Conservation (phyloP, 2,113 vertebrate genomes). For the Sigmodon hispidus region DNA sequence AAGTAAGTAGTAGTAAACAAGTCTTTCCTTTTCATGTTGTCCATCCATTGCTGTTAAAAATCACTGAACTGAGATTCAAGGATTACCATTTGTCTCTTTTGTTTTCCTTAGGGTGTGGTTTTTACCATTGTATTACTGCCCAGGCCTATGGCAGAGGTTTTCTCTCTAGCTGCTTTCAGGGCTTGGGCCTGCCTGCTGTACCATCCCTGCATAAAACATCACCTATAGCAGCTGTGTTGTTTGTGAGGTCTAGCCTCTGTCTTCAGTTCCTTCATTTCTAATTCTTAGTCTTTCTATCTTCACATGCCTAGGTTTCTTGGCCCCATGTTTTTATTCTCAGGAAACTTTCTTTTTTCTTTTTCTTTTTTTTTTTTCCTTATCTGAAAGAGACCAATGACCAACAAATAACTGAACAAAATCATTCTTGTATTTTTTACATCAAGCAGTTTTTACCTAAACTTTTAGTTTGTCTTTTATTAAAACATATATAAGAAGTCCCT, state of each 20-base stretch:
- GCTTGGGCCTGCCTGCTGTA: accelerated
- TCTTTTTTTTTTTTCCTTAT: neutral
- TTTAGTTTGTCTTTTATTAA: conserved; percentile 1
- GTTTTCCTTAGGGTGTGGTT: neutral
- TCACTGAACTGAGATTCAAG: neutral
- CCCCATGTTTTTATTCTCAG: neutral
- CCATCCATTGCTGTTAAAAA: neutral
- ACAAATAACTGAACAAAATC: neutral
- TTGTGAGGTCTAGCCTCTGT: neutral
- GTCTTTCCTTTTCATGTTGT: neutral
- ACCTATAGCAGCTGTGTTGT: neutral
- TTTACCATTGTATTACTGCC: neutral
- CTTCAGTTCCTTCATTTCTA: neutral
- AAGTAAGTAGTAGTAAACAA: neutral
- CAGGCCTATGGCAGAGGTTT: neutral
- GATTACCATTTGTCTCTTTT: neutral
- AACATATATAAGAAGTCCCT: neutral
- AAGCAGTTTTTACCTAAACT: neutral
- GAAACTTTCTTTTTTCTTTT: neutral
- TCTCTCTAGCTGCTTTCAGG: neutral
- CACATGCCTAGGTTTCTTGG: neutral
- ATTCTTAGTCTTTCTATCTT: neutral
- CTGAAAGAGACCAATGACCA: neutral
- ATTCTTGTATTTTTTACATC: neutral
- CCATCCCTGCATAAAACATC: neutral